Percentiles rank a stretch among this genome's conserved stretches.
Evolutionary conservation across 2,113 vertebrate species (phyloP).

Genomic region (Vicugna pacos): DNA sequence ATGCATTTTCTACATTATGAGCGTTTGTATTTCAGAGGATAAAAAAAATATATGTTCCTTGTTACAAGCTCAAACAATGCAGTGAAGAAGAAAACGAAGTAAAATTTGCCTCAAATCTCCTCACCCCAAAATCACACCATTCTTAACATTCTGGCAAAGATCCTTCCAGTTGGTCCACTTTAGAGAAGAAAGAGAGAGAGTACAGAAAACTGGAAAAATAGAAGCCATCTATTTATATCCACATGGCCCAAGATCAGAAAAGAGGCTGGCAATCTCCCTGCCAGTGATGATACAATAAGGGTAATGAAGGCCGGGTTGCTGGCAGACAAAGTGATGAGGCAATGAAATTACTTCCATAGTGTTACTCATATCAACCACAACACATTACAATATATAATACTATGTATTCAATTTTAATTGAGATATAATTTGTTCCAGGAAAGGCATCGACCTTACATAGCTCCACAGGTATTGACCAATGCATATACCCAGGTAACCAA

Average conservation of each 20-base stretch:
- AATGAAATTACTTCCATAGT: background rate
- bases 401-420: background rate
- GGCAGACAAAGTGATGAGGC: background rate
- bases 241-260: background rate
- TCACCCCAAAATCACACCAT: background rate
- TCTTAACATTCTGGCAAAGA: slow-evolving; percentile 13
- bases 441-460: background rate
- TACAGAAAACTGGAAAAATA: background rate
- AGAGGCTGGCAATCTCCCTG: background rate
- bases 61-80: background rate
- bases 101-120: slow-evolving; percentile 24
- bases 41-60: background rate
- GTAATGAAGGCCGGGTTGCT: background rate
- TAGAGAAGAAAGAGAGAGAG: background rate
- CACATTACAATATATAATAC: background rate
- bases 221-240: background rate
- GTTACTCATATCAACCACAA: background rate
- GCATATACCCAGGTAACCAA: background rate
- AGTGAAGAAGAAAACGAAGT: background rate
- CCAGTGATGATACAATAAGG: background rate
- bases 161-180: background rate
- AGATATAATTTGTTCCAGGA: background rate
- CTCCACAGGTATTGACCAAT: background rate
- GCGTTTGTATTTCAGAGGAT: background rate
- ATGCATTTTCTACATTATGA: background rate